Evolutionary conservation across 53 echinoderm and acorn worm species (phyloP), one percentile per base, ranked within the genome.

Genomic region (Paracentrotus lividus): DNA sequence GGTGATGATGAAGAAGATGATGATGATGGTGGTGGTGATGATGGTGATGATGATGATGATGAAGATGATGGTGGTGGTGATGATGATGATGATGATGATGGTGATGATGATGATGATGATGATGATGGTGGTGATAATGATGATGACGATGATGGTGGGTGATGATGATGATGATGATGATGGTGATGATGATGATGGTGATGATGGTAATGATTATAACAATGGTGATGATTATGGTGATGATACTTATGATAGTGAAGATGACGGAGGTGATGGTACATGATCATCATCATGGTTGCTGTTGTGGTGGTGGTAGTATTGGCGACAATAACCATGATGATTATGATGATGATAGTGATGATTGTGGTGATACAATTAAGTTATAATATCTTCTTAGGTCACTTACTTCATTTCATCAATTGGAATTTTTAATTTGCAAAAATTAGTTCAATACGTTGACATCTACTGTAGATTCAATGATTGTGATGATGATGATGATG

Each of bases 391-490:
- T n/a, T n/a, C n/a, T n/a, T n/a, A n/a, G n/a, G n/a, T n/a, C n/a
- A n/a, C n/a, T n/a, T n/a, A n/a, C n/a, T n/a, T n/a, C n/a, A n/a
- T n/a, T n/a, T n/a, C n/a, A n/a, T n/a, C n/a, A n/a, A n/a, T n/a
- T n/a, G n/a, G n/a, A n/a, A n/a, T n/a, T n/a, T n/a, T n/a, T n/a
- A n/a, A n/a, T n/a, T n/a, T n/a, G n/a, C n/a, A n/a, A n/a, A n/a
- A n/a, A n/a, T n/a, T n/a, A n/a, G n/a, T n/a, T n/a, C n/a, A 45
- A 81, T 81, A 18, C 24, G n/a, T 81, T 3, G 45, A 81, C 81
- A 81, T 81, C 81, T 81, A 81, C 49, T 27, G 24, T 45, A 81
- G 81, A 81, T 81, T 6, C 12, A n/a, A 26, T 81, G 9, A 47
- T 47, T 9, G 10, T 81, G 44, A 5, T 81, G 44, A 26, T 47